Base-by-base conservation (phyloP, 2,797 vertebrate species). In the Poliocrania exsul region DNA sequence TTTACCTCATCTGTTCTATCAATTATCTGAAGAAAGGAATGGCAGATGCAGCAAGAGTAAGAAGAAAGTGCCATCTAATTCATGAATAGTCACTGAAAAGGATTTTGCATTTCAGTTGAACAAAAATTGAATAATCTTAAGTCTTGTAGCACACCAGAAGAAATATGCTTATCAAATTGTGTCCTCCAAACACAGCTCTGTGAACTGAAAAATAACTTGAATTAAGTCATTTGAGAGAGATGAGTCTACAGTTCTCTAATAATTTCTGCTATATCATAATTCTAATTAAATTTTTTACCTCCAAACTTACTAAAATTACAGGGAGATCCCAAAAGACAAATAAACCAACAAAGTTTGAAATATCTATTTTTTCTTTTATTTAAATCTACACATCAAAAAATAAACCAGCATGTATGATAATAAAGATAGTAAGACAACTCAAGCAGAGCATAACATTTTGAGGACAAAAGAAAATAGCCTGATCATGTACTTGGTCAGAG, bases 91-190 rank as follows among this genome's bases (percentile, higher is more conserved):
- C 25, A 42, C 44, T 91, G 90, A 73, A 87, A 92, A 72, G 66
- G 26, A 37, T 71, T 93, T 96, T 88, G 51, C 64, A 86, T 93
- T 95, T 93, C 64, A 77, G 62, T 42, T 84, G 78, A 84, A 49
- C 18, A 92, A 89, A 95, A 95, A 94, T 47, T 57, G 44, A 95
- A 91, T 86, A 92, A 92, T 88, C 26, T 81, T 62, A 84, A 69
- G 58, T 40, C 86, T 85, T 66, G 24, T 67, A 62, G 49, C 73
- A 62, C 33, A 81, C 35, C 53, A 88, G 60, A 50, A 86, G 35
- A 86, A 93, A 93, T 81, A 31, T 66, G 24, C 86, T 91, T 90
- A 69, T 85, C 38, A 91, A 86, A 80, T 81, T 85, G 70, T 65
- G 67, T 56, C 31, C 49, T 90, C 56, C 15, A 25, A 79, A 87